phyloP scores from a whole-genome alignment of 2,888 invertebrate genomes.

The Ormyrus pomaceus region DNA sequence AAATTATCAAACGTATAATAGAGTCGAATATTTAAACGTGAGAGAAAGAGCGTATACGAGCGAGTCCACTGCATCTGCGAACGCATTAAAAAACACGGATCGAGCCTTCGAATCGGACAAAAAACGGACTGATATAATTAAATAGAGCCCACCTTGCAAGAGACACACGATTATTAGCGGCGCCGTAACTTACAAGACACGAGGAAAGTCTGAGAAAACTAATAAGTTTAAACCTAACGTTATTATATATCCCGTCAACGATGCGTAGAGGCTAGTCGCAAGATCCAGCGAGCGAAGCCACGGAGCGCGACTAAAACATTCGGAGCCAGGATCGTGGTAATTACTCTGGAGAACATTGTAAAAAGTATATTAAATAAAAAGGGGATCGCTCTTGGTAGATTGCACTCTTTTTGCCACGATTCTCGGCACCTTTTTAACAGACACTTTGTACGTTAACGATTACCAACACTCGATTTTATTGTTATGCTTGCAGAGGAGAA shows the following conservation, averaged over 20 bases:
- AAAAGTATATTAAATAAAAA: neutral
- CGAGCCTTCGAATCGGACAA: slow-evolving; percentile 44
- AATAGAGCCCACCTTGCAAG: slow-evolving; percentile 21
- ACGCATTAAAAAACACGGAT: slow-evolving; percentile 26
- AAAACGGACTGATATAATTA: slow-evolving; percentile 49
- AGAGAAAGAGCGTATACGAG: slow-evolving; percentile 40
- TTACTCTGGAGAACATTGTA: too few species aligned
- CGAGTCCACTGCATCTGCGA: slow-evolving; percentile 31
- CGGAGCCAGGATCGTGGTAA: slow-evolving; percentile 16
- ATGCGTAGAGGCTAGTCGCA: slow-evolving; percentile 43
- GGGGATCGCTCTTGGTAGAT: neutral
- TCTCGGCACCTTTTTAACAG: slow-evolving; percentile 23
- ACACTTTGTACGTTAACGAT: slow-evolving; percentile 34
- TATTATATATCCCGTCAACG: slow-evolving; percentile 37
- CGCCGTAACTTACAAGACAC: slow-evolving; percentile 31
- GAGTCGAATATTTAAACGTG: slow-evolving; percentile 31
- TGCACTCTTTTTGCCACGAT: slow-evolving; percentile 33
- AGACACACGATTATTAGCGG: slow-evolving; percentile 18
- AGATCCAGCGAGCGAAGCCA: slow-evolving; percentile 10
- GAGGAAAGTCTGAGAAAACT: slow-evolving; percentile 53
- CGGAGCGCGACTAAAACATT: neutral
- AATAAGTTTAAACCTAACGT: slow-evolving; percentile 31
- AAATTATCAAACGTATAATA: slow-evolving; percentile 55
- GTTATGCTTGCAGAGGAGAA: slow-evolving; percentile 45
- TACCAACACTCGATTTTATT: slow-evolving; percentile 34